Conservation (phyloP, 2,888 invertebrate genomes). For the Euplagia quadripunctaria region DNA sequence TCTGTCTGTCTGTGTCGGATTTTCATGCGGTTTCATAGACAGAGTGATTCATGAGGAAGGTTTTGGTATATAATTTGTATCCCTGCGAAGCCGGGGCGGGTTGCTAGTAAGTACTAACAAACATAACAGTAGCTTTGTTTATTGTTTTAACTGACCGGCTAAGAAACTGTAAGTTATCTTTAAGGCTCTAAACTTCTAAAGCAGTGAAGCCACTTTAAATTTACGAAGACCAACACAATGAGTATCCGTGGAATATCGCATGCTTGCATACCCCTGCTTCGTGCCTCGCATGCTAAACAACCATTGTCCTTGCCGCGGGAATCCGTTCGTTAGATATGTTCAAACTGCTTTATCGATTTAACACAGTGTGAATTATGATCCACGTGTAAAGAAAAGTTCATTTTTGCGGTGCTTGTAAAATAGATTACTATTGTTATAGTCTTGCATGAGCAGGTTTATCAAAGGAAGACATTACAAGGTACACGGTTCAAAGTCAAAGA, state of each 20-base stretch:
- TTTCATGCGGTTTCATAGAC: no score
- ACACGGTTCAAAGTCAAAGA: no score
- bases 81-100: no score
- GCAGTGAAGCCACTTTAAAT: constrained; percentile 11
- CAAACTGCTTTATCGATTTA: constrained; percentile 36
- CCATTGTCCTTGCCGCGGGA: constrained; percentile 56
- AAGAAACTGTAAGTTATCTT: background rate
- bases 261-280: constrained; percentile 42
- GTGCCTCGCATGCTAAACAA: constrained; percentile 61
- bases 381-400: constrained; percentile 6
- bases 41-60: no score
- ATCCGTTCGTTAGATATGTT: constrained; percentile 59
- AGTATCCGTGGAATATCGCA: constrained; percentile 26
- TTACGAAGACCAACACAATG: constrained; percentile 23
- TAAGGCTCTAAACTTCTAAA: background rate
- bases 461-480: background rate
- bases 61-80: no score
- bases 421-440: constrained; percentile 8
- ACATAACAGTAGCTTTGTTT: background rate
- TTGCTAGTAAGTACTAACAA: no score
- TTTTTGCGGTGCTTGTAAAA: constrained; percentile 7
- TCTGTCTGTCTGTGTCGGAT: no score
- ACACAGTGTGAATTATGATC: constrained; percentile 47
- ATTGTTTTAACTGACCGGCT: background rate
- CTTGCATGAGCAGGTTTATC: background rate